phyloP scores from a whole-genome alignment of 2,113 vertebrate genomes.

The Trematomus loennbergii region DNA sequence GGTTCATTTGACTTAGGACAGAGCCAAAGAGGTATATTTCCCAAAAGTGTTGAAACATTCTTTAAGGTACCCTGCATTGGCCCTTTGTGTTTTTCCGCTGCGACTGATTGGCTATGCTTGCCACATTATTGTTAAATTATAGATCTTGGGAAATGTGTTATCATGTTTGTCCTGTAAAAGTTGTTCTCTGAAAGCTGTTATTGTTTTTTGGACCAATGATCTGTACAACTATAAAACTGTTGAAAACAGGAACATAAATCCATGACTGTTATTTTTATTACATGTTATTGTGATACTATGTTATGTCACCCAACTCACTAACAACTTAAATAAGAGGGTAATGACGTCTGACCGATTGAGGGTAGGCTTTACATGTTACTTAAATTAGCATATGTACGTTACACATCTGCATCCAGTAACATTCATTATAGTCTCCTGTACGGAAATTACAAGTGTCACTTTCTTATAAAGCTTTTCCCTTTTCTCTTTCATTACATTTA shows the following conservation, averaged over 20 bases:
- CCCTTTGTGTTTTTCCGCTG: too few species aligned
- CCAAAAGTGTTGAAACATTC: background rate
- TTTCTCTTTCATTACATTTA: slow-evolving; percentile 59
- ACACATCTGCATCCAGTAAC: slow-evolving; percentile 31
- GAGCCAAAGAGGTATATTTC: too few species aligned
- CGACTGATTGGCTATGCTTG: too few species aligned
- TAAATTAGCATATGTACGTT: slow-evolving; percentile 19
- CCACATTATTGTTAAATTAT: background rate
- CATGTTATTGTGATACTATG: background rate
- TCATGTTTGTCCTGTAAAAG: background rate
- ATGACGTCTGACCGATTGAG: background rate
- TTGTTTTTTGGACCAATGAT: background rate
- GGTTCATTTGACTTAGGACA: too few species aligned
- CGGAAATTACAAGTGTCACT: slow-evolving; percentile 54
- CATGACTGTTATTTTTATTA: background rate
- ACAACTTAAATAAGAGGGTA: slow-evolving; percentile 1
- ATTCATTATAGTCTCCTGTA: slow-evolving; percentile 55
- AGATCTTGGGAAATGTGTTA: background rate
- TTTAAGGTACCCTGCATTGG: too few species aligned
- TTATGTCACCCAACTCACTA: background rate
- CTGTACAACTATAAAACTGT: background rate
- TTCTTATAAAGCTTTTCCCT: slow-evolving; percentile 30
- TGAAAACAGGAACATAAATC: background rate
- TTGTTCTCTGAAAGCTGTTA: background rate
- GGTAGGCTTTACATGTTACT: background rate